Conservation (phyloP, 2,797 vertebrate species). For the Manis javanica region DNA sequence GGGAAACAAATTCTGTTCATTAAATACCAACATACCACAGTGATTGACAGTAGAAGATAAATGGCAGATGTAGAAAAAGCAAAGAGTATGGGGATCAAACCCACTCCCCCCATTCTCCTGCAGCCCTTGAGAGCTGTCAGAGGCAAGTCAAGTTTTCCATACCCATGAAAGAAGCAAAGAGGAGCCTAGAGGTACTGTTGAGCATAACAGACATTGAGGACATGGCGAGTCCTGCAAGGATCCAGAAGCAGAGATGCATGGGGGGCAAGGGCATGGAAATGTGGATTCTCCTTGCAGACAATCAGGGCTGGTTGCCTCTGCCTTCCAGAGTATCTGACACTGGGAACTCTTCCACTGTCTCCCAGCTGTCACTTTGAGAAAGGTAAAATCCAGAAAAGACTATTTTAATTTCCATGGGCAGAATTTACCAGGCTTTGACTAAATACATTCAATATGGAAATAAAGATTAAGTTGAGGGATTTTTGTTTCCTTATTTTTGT, state of each 20-base stretch:
- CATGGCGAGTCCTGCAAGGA: not conserved
- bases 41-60: not conserved
- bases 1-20: not conserved
- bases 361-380: not conserved
- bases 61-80: not conserved
- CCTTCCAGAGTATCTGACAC: not conserved
- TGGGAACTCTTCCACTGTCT: accelerated
- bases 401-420: not conserved
- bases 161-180: accelerated
- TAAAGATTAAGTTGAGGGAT: not conserved
- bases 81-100: accelerated
- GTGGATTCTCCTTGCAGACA: not conserved
- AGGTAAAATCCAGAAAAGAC: not conserved
- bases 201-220: not conserved
- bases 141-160: not conserved
- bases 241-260: not conserved
- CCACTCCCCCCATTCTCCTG: not conserved
- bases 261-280: no score
- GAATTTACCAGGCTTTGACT: not conserved
- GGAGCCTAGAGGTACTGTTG: not conserved
- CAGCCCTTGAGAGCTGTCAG: not conserved
- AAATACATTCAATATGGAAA: not conserved
- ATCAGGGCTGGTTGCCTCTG: not conserved
- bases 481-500: not conserved
- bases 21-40: not conserved